phyloP scores from a whole-genome alignment of 2,888 invertebrate species.

The Eupithecia inturbata region DNA sequence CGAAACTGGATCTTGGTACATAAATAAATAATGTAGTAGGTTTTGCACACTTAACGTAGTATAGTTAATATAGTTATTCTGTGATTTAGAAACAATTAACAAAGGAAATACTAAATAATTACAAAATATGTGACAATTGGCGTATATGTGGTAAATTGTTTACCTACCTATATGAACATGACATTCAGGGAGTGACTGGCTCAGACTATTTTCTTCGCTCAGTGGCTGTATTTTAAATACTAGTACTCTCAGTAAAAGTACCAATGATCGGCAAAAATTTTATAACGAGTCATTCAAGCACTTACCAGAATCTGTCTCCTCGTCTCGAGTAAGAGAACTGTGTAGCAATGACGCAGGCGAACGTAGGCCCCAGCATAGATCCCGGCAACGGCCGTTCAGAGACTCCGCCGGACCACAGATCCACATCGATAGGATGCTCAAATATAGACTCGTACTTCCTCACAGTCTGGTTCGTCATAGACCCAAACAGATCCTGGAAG shows the following conservation, averaged over 20 bases:
- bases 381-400: conserved; percentile 95
- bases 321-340: conserved; percentile 95
- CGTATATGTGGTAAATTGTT: too few species aligned
- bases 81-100: too few species aligned
- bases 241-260: background rate
- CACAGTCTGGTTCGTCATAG: conserved; percentile 95
- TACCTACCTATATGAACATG: too few species aligned
- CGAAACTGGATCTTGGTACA: too few species aligned
- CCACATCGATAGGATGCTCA: conserved; percentile 95
- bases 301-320: conserved; percentile 95
- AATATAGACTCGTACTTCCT: conserved; percentile 92
- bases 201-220: background rate
- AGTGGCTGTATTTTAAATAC: background rate
- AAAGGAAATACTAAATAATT: too few species aligned
- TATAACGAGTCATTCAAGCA: background rate
- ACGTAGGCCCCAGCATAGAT: conserved; percentile 96
- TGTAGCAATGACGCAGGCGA: conserved; percentile 96
- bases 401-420: conserved; percentile 97
- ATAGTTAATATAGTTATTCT: too few species aligned
- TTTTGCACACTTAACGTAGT: too few species aligned
- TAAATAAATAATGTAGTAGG: too few species aligned
- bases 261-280: background rate
- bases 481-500: conserved; percentile 92
- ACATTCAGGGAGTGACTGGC: background rate
- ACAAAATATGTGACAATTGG: too few species aligned